Evolutionary conservation across 2,888 invertebrate species (phyloP).

Genomic region (Hydriomena furcata): DNA sequence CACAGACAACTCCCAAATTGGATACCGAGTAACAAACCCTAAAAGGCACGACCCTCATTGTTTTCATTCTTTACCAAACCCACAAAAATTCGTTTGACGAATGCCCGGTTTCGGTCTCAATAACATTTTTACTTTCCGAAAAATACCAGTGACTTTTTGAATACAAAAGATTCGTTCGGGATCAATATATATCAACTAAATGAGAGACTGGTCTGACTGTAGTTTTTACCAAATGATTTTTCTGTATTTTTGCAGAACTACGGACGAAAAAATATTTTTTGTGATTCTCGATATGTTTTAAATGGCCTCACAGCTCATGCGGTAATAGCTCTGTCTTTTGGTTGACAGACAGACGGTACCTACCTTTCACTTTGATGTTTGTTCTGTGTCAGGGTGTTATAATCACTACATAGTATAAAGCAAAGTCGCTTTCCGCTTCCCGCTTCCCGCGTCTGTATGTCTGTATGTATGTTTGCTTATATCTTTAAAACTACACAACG

Average conservation of each 20-base stretch:
- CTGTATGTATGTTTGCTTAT: too few species aligned
- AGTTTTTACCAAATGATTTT: conserved; percentile 16
- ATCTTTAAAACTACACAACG: too few species aligned
- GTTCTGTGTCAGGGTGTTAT: too few species aligned
- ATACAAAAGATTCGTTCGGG: conserved; percentile 52
- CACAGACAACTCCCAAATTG: neutral
- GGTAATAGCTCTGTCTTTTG: too few species aligned
- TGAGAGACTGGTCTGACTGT: conserved; percentile 47
- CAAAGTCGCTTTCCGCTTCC: too few species aligned
- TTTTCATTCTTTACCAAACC: neutral
- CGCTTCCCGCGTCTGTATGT: too few species aligned
- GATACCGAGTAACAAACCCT: neutral
- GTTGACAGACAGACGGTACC: too few species aligned
- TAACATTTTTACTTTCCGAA: conserved; percentile 45
- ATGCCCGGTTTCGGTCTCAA: conserved; percentile 30
- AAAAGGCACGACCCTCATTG: neutral
- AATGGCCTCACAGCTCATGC: too few species aligned
- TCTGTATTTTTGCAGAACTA: conserved; percentile 33
- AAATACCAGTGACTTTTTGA: conserved; percentile 49
- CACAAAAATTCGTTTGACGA: conserved; percentile 11
- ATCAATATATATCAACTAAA: conserved; percentile 63
- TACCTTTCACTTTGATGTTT: too few species aligned
- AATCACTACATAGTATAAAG: too few species aligned
- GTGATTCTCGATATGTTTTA: neutral
- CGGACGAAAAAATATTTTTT: conserved; percentile 13